Percentiles rank a stretch among this genome's conserved stretches.
Evolutionary conservation across 2,797 vertebrate species (phyloP).

Genomic region (Dendrocincla tyrannina): DNA sequence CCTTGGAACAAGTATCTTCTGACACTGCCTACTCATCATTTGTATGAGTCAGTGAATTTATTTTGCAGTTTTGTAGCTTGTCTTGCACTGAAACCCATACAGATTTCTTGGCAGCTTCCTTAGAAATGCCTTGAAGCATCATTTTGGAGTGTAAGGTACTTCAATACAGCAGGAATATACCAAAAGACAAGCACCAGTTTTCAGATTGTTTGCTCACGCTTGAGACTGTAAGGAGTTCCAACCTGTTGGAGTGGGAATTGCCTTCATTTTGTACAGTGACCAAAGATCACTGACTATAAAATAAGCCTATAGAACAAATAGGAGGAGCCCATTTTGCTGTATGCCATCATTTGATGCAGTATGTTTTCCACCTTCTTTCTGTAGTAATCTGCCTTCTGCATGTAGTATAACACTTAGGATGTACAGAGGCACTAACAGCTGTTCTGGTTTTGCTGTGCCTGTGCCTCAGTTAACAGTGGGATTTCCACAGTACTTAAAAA

Average conservation of each 20-base stretch:
- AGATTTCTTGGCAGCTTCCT: neutral
- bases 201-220: neutral
- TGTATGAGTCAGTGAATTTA: neutral
- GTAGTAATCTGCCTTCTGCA: neutral
- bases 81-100: neutral
- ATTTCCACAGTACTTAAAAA: neutral
- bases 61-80: neutral
- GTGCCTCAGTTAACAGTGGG: neutral
- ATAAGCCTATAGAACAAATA: neutral
- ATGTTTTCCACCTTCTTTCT: neutral
- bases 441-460: neutral
- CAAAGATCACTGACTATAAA: neutral
- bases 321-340: neutral
- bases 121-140: neutral
- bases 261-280: neutral
- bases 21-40: neutral
- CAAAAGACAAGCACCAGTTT: neutral
- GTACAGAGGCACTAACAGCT: neutral
- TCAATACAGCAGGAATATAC: neutral
- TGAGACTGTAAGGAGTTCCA: neutral
- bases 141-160: neutral
- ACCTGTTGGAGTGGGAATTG: neutral
- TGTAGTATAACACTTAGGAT: neutral
- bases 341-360: accelerated
- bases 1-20: neutral